These are phyloP conservation scores for Quadroppia sp. DNA, from an alignment of 2,888 invertebrate genomes.

Conservation along the genomic window DNA sequence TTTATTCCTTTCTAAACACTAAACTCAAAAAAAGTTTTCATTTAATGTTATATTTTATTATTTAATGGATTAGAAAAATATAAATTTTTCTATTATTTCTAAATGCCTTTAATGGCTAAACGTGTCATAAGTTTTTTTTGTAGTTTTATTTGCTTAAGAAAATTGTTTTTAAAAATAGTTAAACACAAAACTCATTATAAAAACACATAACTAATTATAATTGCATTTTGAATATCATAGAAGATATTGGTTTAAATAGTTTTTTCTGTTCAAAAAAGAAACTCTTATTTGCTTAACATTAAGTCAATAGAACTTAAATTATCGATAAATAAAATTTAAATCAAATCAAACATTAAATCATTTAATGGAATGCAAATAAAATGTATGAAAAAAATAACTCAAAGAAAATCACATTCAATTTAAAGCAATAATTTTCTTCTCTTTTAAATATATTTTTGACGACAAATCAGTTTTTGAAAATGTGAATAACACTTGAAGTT, in stretches of 20 bases:
- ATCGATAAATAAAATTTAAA: not conserved
- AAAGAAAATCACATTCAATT: not conserved
- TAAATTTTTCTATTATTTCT: not conserved
- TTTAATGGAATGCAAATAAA: not conserved
- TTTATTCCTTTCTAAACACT: not conserved
- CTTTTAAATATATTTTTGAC: not conserved
- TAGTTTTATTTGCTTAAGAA: not conserved
- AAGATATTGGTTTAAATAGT: no score
- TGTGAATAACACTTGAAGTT: conserved; percentile 11
- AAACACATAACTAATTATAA: no score
- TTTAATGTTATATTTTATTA: conserved; percentile 8
- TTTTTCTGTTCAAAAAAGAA: no score
- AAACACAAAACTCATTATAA: no score
- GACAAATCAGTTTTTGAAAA: not conserved
- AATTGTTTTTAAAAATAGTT: no score
- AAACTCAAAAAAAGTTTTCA: not conserved
- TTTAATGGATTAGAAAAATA: conserved; percentile 9
- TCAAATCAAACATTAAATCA: not conserved
- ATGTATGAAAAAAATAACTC: not conserved
- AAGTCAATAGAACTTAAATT: no score
- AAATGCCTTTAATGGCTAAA: no score
- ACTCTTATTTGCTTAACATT: no score
- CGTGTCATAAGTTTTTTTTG: no score
- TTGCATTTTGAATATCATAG: no score
- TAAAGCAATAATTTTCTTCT: not conserved